Base-by-base conservation (phyloP, 1,140 invertebrate species). In the Globodera ellingtonae region DNA sequence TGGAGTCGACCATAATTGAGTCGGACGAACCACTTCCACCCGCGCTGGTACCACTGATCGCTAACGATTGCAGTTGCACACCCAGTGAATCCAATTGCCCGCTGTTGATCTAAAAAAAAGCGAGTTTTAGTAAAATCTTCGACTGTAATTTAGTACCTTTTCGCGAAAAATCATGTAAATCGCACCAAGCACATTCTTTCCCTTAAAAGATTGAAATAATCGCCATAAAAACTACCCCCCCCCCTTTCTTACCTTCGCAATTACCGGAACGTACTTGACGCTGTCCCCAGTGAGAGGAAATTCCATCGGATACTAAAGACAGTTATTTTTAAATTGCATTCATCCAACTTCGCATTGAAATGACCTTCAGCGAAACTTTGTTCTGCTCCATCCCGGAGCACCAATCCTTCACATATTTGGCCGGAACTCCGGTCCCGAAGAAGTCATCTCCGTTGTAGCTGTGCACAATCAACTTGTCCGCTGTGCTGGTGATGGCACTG, bases 111-210 rank as follows among this genome's bases (percentile, higher is more conserved):
- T 79, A 24, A 72, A 79, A 72, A 79, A 59, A 78, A 48, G 5
- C 35, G 15, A 4, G 47, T 9, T 13, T 13, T 13, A 75, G 24
- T 47, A 59, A 78, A 65, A 78, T 18, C n/a, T 78, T 9, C 35
- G 18, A 35, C 6, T 35, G 24, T 3, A 72, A 78, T 59, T 52
- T 65, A 76, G 15, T 18, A 79, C 81, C 81, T 82, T 83, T 75
- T 82, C 81, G 48, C 84, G 75, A n/a, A 86, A 72, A 35, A 85
- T 79, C 85, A 86, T 86, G 35, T 79, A 80, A 79, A 86, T 86
- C 6, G 78, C 85, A 47, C 85, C 85, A 4, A 86, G 78, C n/a
- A 86, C 70, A 80, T 86, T 86, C 56, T 77, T 77, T 5, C 75
- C 75, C 75, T 77, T 47, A 65, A 77, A 44, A 8, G 21, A 76